These are phyloP conservation scores for Thermophis baileyi DNA, from an alignment of 2,113 vertebrate species.

Conservation along the genomic window DNA sequence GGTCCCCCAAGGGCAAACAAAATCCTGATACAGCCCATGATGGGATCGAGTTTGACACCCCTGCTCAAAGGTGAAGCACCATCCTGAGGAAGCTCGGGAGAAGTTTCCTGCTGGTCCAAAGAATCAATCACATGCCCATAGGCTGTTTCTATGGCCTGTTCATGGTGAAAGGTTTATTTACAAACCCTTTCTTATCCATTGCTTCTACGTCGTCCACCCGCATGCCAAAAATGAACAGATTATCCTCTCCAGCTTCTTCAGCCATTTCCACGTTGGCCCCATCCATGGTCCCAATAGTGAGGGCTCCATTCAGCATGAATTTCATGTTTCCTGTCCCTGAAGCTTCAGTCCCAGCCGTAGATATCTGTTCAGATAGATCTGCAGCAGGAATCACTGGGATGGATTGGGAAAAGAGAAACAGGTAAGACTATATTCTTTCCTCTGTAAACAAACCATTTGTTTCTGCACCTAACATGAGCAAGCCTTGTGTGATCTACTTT, in stretches of 20 bases:
- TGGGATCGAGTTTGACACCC: too few relatives aligned
- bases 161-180: not conserved
- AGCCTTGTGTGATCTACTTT: not conserved
- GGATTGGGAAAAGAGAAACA: not conserved
- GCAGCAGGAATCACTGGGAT: slow-evolving; percentile 81
- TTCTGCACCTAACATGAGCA: too few relatives aligned
- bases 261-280: slow-evolving; percentile 91
- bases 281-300: slow-evolving; percentile 90
- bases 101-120: not conserved
- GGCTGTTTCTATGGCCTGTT: not conserved
- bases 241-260: slow-evolving; percentile 82
- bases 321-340: slow-evolving; percentile 92
- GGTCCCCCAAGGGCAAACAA: too few relatives aligned
- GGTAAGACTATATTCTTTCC: not conserved
- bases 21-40: too few relatives aligned
- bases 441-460: not conserved
- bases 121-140: not conserved
- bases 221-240: slow-evolving; percentile 91
- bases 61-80: not conserved
- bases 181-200: slow-evolving; percentile 79
- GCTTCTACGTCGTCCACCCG: slow-evolving; percentile 80
- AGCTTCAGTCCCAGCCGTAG: slow-evolving; percentile 85
- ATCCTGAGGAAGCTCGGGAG: not conserved
- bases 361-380: slow-evolving; percentile 90
- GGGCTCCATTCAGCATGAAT: slow-evolving; percentile 89